Base-by-base conservation (phyloP, 2,888 invertebrate genomes). In the Polydrusus pterygomalis region DNA sequence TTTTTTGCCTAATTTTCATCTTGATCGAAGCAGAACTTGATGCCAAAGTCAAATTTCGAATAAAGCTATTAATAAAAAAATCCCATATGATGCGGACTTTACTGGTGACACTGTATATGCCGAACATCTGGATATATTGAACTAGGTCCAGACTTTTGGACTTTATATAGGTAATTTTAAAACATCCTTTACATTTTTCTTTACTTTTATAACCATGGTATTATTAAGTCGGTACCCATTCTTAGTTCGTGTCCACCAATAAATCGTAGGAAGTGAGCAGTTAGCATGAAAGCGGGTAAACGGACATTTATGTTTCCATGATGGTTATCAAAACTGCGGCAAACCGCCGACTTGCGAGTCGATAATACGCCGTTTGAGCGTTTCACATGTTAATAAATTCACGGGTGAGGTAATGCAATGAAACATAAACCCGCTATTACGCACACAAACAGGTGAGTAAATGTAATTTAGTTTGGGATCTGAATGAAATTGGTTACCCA, bases 211-310 rank as follows among this genome's bases (percentile, higher is more conserved):
- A 34, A 25, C 25, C 56, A 25, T 47, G 17, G 17, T 25, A 30
- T 25, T 25, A 54, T 54, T 54, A 54, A 54, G 63, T 63, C 45
- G 63, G 43, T 25, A 63, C 25, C 25, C 25, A 25, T 63, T 63
- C 25, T 63, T 63, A 25, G 54, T 54, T 54, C 54, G 54, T 54
- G 54, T 30, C 30, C 25, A 10, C 17, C 20, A 18, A 51, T 51
- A 30, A 45, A 67, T 74, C 68, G 78, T 74, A 81, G 80, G 82
- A 83, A 83, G 82, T 81, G 80, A 80, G 77, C 79, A 81, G 82
- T 83, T 83, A 81, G 80, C 82, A 77, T 80, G 81, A 77, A 79
- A 77, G 77, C 75, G 77, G 80, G 51, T 77, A 80, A 81, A 77
- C 79, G 75, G 78, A 71, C 78, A 78, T 77, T 80, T 80, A 78